Base-by-base conservation (phyloP, 2,113 vertebrate genomes). In the Salvelinus namaycush region DNA sequence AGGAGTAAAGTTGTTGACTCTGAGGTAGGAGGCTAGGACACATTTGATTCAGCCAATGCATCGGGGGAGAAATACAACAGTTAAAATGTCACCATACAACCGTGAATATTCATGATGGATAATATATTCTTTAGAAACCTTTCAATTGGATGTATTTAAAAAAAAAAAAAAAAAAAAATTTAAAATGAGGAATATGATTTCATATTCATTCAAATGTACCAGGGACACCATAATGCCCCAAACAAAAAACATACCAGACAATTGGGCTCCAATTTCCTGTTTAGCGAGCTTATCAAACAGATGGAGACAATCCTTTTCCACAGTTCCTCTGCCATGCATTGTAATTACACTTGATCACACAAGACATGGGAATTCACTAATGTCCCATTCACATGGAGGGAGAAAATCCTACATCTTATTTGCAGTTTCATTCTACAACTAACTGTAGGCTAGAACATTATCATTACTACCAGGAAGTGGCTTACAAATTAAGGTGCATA, bases 201-300 rank as follows among this genome's bases (percentile, higher is more conserved):
- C 4, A 54, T 18, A 16, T 54, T 54, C 51, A 44, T 44, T 44
- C 39, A 44, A 44, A 44, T 67, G 26, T 29, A 67, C 65, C 26
- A 67, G 51, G 16, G 51, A 54, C 51, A 54, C 51, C 51, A 54
- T 14, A 18, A 44, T 44, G 39, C 2, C 39, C 8, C 39, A 11
- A 44, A 54, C 9, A 9, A 16, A 54, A 5, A 5, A 18, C 16
- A 27, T 29, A 27, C 14, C 57, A 39, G 57, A 62, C 31, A 22
- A 73, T 60, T 62, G n/a, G 57, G 5, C 18, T 60, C 7, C n/a
- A 73, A 62, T 60, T 22, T 73, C 72, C 57, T 62, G 26, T 73
- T 62, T 31, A 16, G 60, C 18, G 18, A 39, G 16, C 8, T 59
- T 72, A 73, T 60, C 18, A 73, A 24, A 51, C 39, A 29, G 49